Evolutionary conservation across 2,797 vertebrate species (phyloP).

Genomic region (Argentina silus): DNA sequence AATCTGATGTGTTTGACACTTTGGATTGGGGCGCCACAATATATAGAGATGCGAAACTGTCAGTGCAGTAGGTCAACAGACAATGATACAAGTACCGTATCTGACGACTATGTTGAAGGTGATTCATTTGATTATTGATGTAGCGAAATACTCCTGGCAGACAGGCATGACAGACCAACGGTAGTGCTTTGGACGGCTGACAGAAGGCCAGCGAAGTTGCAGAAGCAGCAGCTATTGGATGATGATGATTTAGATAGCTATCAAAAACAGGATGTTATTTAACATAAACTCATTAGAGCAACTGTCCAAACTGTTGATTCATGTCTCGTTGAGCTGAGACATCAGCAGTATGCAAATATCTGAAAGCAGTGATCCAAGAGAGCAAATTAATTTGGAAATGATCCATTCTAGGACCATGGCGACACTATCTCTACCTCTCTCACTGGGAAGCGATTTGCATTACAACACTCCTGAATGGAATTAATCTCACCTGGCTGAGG

Average conservation of each 20-base stretch:
- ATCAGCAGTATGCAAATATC: conserved; percentile 52
- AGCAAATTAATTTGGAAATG: conserved; percentile 14
- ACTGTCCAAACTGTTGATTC: conserved; percentile 13
- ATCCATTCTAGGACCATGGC: too few species aligned
- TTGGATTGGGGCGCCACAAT: neutral
- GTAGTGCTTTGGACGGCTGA: neutral
- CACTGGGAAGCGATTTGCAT: neutral
- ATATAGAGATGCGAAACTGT: neutral
- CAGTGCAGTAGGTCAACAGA: neutral
- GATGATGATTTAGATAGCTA: conserved; percentile 5
- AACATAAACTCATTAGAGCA: neutral
- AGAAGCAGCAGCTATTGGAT: neutral
- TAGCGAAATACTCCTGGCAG: neutral
- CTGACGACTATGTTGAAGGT: too few species aligned
- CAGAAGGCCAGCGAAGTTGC: neutral
- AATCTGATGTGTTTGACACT: neutral
- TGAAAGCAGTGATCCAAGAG: conserved; percentile 8
- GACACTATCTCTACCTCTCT: neutral
- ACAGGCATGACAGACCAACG: neutral
- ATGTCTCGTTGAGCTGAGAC: conserved; percentile 18
- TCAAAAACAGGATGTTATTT: conserved; percentile 2
- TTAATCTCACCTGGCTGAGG: neutral
- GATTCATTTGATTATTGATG: neutral
- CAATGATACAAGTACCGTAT: neutral
- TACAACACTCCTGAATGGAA: neutral